Evolutionary conservation across 2,113 vertebrate genomes (phyloP).

Genomic region (Leucoraja erinaceus): DNA sequence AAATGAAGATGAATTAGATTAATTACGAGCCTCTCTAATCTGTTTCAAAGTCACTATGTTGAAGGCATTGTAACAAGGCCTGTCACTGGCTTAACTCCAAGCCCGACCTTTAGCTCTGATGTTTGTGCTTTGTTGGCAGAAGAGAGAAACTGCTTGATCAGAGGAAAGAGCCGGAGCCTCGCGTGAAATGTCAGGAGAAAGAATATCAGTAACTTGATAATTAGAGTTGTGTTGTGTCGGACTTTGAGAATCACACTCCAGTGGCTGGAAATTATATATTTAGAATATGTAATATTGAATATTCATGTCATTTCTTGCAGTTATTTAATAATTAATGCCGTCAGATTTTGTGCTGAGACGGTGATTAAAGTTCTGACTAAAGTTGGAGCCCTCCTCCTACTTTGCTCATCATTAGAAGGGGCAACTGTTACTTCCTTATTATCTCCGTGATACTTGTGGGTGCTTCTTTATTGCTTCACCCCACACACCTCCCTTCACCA

Average conservation of each 20-base stretch:
- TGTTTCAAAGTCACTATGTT: slow-evolving; percentile 56
- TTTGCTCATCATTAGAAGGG: neutral
- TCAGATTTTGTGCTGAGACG: slow-evolving; percentile 3
- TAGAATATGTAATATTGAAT: slow-evolving; percentile 16
- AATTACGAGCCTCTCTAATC: slow-evolving; percentile 53
- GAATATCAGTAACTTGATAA: slow-evolving; percentile 33
- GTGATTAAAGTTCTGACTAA: neutral
- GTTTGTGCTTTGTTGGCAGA: slow-evolving; percentile 42
- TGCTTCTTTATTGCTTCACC: neutral
- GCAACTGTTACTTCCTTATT: neutral
- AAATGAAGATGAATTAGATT: slow-evolving; percentile 59
- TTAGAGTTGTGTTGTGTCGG: slow-evolving; percentile 12
- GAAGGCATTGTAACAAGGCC: slow-evolving; percentile 46
- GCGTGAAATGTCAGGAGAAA: neutral
- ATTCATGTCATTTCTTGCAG: slow-evolving; percentile 16
- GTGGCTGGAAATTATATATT: neutral
- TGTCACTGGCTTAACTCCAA: slow-evolving; percentile 52
- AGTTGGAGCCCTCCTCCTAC: neutral
- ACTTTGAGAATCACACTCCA: slow-evolving; percentile 24
- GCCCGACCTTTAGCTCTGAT: slow-evolving; percentile 47
- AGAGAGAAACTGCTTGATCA: slow-evolving; percentile 37
- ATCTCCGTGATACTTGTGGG: neutral
- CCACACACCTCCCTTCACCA: neutral
- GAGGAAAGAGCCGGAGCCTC: neutral
- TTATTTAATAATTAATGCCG: slow-evolving; percentile 10